Evolutionary conservation across 2,113 vertebrate species (phyloP), one percentile per base, ranked within the genome.

Genomic region (Oostethus manadensis): DNA sequence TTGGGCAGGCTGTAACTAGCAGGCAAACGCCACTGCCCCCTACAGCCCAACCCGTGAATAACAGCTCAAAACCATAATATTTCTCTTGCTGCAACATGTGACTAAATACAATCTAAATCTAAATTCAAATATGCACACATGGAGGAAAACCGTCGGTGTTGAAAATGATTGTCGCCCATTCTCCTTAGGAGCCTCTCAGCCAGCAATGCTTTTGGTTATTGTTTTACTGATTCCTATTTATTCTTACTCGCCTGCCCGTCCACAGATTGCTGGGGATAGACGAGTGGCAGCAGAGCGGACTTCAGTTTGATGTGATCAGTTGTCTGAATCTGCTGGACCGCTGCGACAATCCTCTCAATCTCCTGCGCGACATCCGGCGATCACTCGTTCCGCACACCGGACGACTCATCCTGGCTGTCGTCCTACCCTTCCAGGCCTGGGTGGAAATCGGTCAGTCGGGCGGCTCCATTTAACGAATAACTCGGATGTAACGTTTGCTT

Each of bases 241-340:
- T n/a, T n/a, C n/a, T n/a, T n/a, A n/a, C n/a, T 5, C 58, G 20
- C 57, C 62, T 11, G 8, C 14, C 17, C 38, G 50, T 51, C 48
- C 2, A 45, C 72, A 98, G 95, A 65, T 82, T 99, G 72, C 89
- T 98, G 58, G 94, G 87, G 46, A 88, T 98, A 60, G 93, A 98
- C 48, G 95, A 95, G 67, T 99, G 97, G 97, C 94, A 94, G 68
- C 86, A 90, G 21, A 91, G 89, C 1, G 93, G 92, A 15, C 94
- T 97, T 81, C 92, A 93, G 66, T 99, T 96, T 49, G 94, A 99
- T 38, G 86, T 98, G 66, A 94, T 98, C 88, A 98, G 96, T 92
- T 99, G 97, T 80, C 89, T 99, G 84, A 99, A 99, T 81, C 86
- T 99, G 81, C 85, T 99, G 75, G 97, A 99, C 80, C 95, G 96